phyloP scores from a whole-genome alignment of 2,888 invertebrate genomes.

The Napeogenes inachia region DNA sequence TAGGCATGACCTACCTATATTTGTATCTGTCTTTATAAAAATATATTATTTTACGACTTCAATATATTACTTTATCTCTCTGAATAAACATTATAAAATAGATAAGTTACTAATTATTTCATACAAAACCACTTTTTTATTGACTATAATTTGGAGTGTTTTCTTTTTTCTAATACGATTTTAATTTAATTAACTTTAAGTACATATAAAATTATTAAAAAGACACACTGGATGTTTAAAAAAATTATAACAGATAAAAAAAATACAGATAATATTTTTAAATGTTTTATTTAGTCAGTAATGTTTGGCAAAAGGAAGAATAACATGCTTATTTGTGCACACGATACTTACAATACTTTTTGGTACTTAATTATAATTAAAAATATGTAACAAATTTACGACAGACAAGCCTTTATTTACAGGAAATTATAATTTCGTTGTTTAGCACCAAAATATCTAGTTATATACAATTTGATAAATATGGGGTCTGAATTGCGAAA shows the following conservation, averaged over 20 bases:
- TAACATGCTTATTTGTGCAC: conserved; percentile 54
- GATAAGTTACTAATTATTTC: too few species aligned
- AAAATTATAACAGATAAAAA: conserved; percentile 9
- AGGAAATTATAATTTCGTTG: conserved; percentile 40
- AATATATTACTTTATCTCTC: too few species aligned
- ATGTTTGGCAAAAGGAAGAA: conserved; percentile 74
- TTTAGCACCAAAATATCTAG: conserved; percentile 66
- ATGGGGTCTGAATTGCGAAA: conserved; percentile 9
- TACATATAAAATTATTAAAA: too few species aligned
- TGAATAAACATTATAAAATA: too few species aligned
- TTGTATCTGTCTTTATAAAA: too few species aligned
- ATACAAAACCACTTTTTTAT: too few species aligned
- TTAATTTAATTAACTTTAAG: too few species aligned
- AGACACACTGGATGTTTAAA: too few species aligned
- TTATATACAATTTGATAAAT: conserved; percentile 13
- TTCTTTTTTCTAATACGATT: too few species aligned
- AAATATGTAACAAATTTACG: conserved; percentile 34
- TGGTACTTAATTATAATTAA: conserved; percentile 61
- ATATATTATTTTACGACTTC: too few species aligned
- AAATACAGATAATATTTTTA: conserved; percentile 44
- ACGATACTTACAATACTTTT: conserved; percentile 65
- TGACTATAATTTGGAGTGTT: too few species aligned
- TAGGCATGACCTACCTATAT: too few species aligned
- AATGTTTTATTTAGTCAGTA: conserved; percentile 63
- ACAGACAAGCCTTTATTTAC: conserved; percentile 33